Percentiles rank a stretch among this genome's conserved stretches.
These are phyloP conservation scores for Tetropium fuscum DNA, from an alignment of 2,888 invertebrate species.

Conservation along the genomic window DNA sequence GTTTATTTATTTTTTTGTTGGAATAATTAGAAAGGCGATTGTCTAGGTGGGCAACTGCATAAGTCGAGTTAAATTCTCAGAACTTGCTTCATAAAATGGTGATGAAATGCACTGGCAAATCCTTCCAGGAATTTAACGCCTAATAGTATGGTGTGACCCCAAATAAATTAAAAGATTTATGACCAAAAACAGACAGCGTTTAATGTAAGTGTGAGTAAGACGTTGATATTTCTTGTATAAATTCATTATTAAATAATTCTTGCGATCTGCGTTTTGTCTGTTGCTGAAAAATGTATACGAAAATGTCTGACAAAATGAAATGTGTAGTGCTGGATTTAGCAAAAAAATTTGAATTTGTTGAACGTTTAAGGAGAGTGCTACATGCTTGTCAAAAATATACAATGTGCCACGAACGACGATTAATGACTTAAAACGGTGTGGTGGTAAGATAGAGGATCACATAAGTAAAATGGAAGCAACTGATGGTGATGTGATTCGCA, in stretches of 20 bases:
- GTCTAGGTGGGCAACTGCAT: too few species aligned
- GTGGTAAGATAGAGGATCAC: neutral
- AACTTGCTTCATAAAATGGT: neutral
- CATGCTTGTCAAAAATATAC: neutral
- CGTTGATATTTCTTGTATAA: neutral
- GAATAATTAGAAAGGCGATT: too few species aligned
- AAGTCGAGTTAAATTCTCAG: too few species aligned
- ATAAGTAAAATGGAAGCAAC: neutral
- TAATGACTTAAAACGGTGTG: neutral
- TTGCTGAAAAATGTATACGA: neutral
- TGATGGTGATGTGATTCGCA: neutral
- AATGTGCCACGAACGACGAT: neutral
- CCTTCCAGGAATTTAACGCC: neutral
- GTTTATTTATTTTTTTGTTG: too few species aligned
- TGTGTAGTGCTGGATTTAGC: neutral
- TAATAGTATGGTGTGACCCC: neutral
- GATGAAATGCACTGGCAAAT: neutral
- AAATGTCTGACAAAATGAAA: neutral
- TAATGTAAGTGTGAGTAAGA: neutral
- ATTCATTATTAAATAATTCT: neutral
- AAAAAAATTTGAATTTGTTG: neutral
- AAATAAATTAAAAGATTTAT: neutral
- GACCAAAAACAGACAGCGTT: neutral
- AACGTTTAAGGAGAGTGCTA: neutral
- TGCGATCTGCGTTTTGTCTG: neutral